Conservation (phyloP, 1,140 invertebrate genomes). For the Microplitis mediator region DNA sequence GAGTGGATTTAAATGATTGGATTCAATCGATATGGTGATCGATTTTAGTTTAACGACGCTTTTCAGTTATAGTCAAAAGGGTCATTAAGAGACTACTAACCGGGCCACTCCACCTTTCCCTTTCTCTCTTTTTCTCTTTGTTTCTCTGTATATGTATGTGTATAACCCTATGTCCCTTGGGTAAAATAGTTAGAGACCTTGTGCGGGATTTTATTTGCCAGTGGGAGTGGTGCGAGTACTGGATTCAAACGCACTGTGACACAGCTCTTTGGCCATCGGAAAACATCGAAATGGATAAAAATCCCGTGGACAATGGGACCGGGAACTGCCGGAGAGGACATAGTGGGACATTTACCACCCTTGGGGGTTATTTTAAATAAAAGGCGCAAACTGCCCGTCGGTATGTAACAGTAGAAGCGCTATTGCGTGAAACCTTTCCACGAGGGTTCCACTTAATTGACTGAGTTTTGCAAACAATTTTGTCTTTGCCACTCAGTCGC, state of each 20-base stretch:
- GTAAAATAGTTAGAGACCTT: not conserved
- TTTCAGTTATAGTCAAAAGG: constrained; percentile 31
- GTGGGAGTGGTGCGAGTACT: constrained; percentile 9
- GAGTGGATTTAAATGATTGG: constrained; percentile 29
- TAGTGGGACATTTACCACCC: not conserved
- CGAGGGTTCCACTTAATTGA: not conserved
- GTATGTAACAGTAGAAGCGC: not conserved
- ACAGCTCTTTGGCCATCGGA: constrained; percentile 6
- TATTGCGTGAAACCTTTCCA: not conserved
- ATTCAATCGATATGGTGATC: constrained; percentile 30
- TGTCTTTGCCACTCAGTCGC: not conserved
- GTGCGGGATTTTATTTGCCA: constrained; percentile 6
- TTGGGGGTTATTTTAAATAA: not conserved
- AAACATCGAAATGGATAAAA: not conserved
- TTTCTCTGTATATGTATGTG: not conserved
- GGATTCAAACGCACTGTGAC: constrained; percentile 10
- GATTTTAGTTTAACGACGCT: constrained; percentile 31
- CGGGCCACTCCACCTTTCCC: not conserved
- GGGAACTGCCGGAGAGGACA: not conserved
- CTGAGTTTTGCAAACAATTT: not conserved
- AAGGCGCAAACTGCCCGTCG: not conserved
- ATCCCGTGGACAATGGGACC: not conserved
- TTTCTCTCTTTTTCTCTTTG: not conserved
- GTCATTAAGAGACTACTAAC: constrained; percentile 24
- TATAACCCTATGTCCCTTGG: not conserved